Base-by-base conservation (phyloP, 2,113 vertebrate genomes). In the Bothrops jararaca region DNA sequence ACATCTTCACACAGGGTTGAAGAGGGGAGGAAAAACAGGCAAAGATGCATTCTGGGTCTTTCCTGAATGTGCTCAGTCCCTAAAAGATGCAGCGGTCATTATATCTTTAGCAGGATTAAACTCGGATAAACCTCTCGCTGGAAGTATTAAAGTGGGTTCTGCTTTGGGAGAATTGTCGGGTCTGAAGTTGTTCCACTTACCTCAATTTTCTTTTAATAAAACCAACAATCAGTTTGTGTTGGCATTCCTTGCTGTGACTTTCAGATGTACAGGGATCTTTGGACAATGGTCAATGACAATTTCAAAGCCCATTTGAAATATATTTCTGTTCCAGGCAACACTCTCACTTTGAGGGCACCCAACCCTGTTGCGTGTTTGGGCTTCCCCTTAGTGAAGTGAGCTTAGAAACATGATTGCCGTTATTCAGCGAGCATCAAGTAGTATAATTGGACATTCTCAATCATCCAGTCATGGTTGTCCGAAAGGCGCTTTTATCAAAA, bases 191-290 rank as follows among this genome's bases (percentile, higher is more conserved):
- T 89, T 92, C 91, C 86, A 96, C 92, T 97, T 96, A 97, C 96
- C 96, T 97, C 96, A 95, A 10, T 10, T 92, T 94, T 96, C 94
- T 96, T 97, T 94, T 96, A 95, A 96, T 95, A 94, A 96, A 97
- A 95, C 92, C 91, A 89, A 95, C 69, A 18, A 96, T 10, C 90
- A 88, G 93, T 91, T 89, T 5, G 87, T 39, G 80, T 74, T 50
- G 90, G 86, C 0, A 3, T 93, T 69, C 0, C 1, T 0, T 48
- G 52, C 26, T 10, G 1, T 22, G 10, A 52, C 24, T 80, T 91
- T 54, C 15, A 39, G 69, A 1, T 1, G 15, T 20, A 39, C 34
- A 20, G 22, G 34, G 54, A 48, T 23, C 57, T 29, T 26, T 15
- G 39, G 23, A 8, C 60, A 13, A n/a, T 26, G n/a, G 26, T 29